Base-by-base conservation (phyloP, 2,797 vertebrate species). In the Centropyge bicolor region DNA sequence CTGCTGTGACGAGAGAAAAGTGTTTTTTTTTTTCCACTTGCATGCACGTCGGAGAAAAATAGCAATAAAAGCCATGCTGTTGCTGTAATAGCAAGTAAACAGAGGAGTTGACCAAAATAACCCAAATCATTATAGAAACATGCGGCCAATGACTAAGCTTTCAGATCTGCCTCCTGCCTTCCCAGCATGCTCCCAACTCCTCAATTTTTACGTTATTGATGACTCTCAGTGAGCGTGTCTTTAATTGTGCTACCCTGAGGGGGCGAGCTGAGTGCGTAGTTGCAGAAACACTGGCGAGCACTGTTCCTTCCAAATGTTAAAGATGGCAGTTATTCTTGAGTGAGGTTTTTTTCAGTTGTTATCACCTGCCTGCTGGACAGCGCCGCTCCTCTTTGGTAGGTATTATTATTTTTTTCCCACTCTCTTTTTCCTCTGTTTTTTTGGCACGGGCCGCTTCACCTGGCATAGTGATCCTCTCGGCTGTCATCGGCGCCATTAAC, bases 401-500 rank as follows among this genome's bases (percentile, higher is more conserved):
- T 62, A 31, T 54, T 16, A 38, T 75, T 63, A 73, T 54, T 46
- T 74, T 45, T 78, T 72, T 45, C 38, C 11, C 1, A 2, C 24
- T 40, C 11, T 52, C 1, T 54, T 75, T 63, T 60, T 68, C 63
- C 63, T 51, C 12, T 74, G 48, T 67, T 63, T 78, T 82, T 77
- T 80, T 81, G 86, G 63, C 88, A 78, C 8, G 0, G 45, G 64
- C 46, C 2, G 16, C 75, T 85, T 91, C 83, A 91, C 87, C 88
- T 85, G 85, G 85, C 87, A 72, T 55, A 13, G 66, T 84, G 70
- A 81, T 82, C 85, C 85, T 73, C 78, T 73, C 24, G 72, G 77
- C 73, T 91, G 90, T 93, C 87, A 85, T 88, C 83, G 77, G 83
- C 78, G 65, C 87, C 92, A 89, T 93, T 93, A 93, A 90, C 57